These are phyloP conservation scores for Hyphantria cunea DNA, from an alignment of 1,140 invertebrate genomes.

Conservation along the genomic window DNA sequence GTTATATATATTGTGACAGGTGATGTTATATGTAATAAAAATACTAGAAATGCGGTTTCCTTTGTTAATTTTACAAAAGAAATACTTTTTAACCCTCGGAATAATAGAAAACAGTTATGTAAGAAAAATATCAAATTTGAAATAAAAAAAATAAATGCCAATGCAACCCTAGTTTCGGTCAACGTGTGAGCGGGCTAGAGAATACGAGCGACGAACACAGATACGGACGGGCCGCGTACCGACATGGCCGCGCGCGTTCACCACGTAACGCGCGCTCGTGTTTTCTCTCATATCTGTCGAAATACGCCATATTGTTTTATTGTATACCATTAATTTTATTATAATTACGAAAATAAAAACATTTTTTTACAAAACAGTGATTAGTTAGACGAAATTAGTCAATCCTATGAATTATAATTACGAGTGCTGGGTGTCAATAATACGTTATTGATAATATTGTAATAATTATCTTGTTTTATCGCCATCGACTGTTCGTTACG, in stretches of 20 bases:
- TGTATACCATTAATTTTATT: slow-evolving; percentile 51
- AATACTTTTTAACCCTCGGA: too few species aligned
- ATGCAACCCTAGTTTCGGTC: slow-evolving; percentile 51
- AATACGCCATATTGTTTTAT: slow-evolving; percentile 74
- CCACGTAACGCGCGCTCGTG: slow-evolving; percentile 46
- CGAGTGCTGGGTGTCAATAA: slow-evolving; percentile 1
- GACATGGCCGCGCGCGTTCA: slow-evolving; percentile 57
- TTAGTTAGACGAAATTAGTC: too few species aligned
- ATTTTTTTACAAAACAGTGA: slow-evolving; percentile 9
- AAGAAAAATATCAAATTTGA: background rate
- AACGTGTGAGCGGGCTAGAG: slow-evolving; percentile 68
- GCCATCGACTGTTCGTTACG: slow-evolving; percentile 13
- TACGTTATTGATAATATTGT: slow-evolving; percentile 23
- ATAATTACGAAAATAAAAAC: slow-evolving; percentile 15
- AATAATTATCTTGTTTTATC: slow-evolving; percentile 31
- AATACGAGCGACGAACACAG: slow-evolving; percentile 58
- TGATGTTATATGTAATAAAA: too few species aligned
- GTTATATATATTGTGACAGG: too few species aligned
- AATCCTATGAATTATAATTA: too few species aligned
- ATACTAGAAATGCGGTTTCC: too few species aligned
- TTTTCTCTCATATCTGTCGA: slow-evolving; percentile 68
- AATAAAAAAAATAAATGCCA: slow-evolving; percentile 1
- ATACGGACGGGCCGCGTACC: slow-evolving; percentile 55
- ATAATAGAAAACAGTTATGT: too few species aligned
- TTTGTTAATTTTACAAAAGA: too few species aligned